phyloP scores from a whole-genome alignment of 2,888 invertebrate species.

The Cephalotes varians region DNA sequence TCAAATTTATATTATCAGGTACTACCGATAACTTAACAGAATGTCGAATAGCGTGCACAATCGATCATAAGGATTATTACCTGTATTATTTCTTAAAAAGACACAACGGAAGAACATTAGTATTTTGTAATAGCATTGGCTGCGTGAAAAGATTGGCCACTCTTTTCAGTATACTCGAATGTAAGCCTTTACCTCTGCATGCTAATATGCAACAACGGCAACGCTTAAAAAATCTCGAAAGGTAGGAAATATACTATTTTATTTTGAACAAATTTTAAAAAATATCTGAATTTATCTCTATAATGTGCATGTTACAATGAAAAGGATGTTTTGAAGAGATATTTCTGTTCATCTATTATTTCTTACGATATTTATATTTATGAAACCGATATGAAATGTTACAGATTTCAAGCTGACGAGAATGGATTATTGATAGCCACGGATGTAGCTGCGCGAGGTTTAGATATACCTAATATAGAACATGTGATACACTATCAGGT shows the following conservation, averaged over 20 bases:
- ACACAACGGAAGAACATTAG: constrained; percentile 96
- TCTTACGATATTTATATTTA: background rate
- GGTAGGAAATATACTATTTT: constrained; percentile 82
- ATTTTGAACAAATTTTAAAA: background rate
- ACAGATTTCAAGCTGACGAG: constrained; percentile 90
- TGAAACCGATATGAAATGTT: constrained; percentile 61
- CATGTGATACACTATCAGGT: constrained; percentile 99
- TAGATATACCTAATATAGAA: constrained; percentile 97
- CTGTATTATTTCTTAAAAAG: constrained; percentile 95
- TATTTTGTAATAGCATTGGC: constrained; percentile 98
- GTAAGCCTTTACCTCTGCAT: constrained; percentile 92
- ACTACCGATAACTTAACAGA: constrained; percentile 95
- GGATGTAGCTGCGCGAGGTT: constrained; percentile 98
- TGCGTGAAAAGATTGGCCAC: constrained; percentile 94
- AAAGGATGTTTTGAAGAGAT: background rate
- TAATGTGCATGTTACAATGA: background rate
- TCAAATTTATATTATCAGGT: constrained; percentile 86
- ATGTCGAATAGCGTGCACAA: constrained; percentile 92
- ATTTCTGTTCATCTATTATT: background rate
- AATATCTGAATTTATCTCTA: background rate
- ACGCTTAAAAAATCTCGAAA: constrained; percentile 96
- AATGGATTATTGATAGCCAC: constrained; percentile 95
- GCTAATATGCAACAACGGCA: constrained; percentile 98
- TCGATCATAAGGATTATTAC: constrained; percentile 95
- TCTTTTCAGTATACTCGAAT: constrained; percentile 90